phyloP scores from a whole-genome alignment of 2,888 invertebrate species.

The Leuctra nigra region DNA sequence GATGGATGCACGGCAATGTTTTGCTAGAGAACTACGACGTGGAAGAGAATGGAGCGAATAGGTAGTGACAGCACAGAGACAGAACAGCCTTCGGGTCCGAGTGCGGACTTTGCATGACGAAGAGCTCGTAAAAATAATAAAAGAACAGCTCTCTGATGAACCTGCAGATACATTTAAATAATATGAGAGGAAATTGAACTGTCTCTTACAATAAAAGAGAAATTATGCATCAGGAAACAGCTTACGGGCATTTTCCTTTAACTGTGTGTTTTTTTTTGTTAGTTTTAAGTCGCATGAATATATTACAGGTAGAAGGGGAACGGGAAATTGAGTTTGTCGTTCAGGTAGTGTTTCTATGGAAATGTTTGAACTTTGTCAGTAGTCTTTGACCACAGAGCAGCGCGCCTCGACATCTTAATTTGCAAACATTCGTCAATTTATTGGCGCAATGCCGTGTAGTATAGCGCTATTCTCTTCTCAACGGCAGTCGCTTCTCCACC shows the following conservation, averaged over 20 bases:
- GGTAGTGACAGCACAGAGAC: neutral
- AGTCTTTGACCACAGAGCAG: slow-evolving; percentile 20
- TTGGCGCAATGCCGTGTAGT: slow-evolving; percentile 12
- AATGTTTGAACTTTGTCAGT: slow-evolving; percentile 4
- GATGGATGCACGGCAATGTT: no score
- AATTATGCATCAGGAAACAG: slow-evolving; percentile 6
- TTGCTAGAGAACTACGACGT: neutral
- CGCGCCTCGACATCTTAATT: slow-evolving; percentile 21
- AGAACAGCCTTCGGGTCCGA: neutral
- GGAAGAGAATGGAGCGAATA: neutral
- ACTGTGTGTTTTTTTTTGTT: slow-evolving; percentile 10
- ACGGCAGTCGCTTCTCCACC: slow-evolving; percentile 3
- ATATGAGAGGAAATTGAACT: slow-evolving; percentile 12
- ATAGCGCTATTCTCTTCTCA: neutral
- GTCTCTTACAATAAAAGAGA: slow-evolving; percentile 10
- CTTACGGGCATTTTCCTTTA: slow-evolving; percentile 2
- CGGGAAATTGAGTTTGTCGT: neutral
- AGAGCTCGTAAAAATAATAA: slow-evolving; percentile 4
- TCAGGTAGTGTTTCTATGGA: neutral
- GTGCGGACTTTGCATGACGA: neutral
- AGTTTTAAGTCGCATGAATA: neutral
- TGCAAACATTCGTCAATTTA: slow-evolving; percentile 29
- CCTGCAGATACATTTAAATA: slow-evolving; percentile 11
- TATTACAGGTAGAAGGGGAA: neutral
- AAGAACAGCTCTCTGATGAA: slow-evolving; percentile 5